Percentiles rank a stretch among this genome's conserved stretches.
Conservation (phyloP, 2,797 vertebrate species). For the Pseudochirops corinnae region DNA sequence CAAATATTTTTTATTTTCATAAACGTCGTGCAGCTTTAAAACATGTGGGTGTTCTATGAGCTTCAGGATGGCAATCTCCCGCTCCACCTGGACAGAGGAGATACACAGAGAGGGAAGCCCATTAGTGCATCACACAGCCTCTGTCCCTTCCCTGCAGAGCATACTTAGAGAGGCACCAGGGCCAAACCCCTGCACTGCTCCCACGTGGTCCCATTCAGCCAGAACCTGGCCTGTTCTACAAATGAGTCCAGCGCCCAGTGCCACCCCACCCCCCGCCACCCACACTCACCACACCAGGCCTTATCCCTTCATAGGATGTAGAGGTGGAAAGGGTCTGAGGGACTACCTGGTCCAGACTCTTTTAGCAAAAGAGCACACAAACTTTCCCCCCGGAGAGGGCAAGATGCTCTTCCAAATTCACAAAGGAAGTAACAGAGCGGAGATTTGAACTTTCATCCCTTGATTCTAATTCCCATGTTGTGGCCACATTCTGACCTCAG, state of each 20-base stretch:
- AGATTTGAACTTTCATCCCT: no score
- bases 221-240: no score
- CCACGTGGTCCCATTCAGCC: not conserved
- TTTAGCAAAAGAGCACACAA: not conserved
- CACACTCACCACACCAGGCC: no score
- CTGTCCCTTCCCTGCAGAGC: not conserved
- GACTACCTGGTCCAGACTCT: not conserved
- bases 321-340: not conserved
- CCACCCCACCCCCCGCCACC: no score
- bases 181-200: not conserved
- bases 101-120: slow-evolving; percentile 68
- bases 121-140: not conserved
- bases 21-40: slow-evolving; percentile 98
- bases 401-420: not conserved
- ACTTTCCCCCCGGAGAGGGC: no score
- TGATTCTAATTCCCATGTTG: no score
- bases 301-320: not conserved
- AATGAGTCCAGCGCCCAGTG: no score
- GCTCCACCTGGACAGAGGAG: slow-evolving; percentile 92
- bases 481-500: no score
- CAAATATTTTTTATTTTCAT: slow-evolving; percentile 99
- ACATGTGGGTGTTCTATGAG: slow-evolving; percentile 98
- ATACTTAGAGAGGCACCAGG: not conserved
- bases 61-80: slow-evolving; percentile 98
- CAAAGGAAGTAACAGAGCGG: not conserved